These are phyloP conservation scores for Olivierus martensii DNA, from an alignment of 1,140 invertebrate species.

Conservation along the genomic window DNA sequence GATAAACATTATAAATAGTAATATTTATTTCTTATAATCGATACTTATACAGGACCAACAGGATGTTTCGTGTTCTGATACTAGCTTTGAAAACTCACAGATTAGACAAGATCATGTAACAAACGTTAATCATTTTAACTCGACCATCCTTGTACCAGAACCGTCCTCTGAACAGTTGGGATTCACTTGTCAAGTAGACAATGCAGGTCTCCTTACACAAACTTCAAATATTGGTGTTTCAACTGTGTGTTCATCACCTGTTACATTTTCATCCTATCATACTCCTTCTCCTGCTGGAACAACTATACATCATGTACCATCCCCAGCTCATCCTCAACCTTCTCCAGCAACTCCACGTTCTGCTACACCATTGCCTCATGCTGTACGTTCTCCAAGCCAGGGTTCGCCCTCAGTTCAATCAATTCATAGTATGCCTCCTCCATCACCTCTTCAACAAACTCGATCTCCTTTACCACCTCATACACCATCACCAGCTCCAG, in stretches of 20 bases:
- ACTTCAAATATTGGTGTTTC: neutral
- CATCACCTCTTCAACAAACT: slow-evolving; percentile 16
- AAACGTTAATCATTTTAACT: too few species aligned
- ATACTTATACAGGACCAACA: slow-evolving; percentile 5
- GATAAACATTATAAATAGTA: too few species aligned
- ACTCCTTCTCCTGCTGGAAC: slow-evolving; percentile 6
- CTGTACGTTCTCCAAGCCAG: slow-evolving; percentile 8
- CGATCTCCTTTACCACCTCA: slow-evolving; percentile 9
- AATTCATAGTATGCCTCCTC: slow-evolving; percentile 15
- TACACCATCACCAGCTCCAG: slow-evolving; percentile 10
- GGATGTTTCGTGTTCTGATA: slow-evolving; percentile 13
- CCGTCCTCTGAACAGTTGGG: slow-evolving; percentile 8
- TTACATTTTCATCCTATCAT: slow-evolving; percentile 2
- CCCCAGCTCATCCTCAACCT: slow-evolving; percentile 11
- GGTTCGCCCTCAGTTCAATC: slow-evolving; percentile 9
- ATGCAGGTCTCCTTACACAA: slow-evolving; percentile 2
- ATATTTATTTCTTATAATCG: too few species aligned
- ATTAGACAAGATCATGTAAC: neutral
- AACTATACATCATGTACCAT: slow-evolving; percentile 14
- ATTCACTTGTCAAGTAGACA: slow-evolving; percentile 5
- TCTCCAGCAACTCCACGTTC: slow-evolving; percentile 17
- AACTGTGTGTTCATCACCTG: too few species aligned
- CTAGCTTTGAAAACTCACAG: slow-evolving; percentile 16
- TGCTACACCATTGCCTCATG: slow-evolving; percentile 16
- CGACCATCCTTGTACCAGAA: too few species aligned